Evolutionary conservation across 2,797 vertebrate species (phyloP).

Genomic region (Sebastes steindachneri): DNA sequence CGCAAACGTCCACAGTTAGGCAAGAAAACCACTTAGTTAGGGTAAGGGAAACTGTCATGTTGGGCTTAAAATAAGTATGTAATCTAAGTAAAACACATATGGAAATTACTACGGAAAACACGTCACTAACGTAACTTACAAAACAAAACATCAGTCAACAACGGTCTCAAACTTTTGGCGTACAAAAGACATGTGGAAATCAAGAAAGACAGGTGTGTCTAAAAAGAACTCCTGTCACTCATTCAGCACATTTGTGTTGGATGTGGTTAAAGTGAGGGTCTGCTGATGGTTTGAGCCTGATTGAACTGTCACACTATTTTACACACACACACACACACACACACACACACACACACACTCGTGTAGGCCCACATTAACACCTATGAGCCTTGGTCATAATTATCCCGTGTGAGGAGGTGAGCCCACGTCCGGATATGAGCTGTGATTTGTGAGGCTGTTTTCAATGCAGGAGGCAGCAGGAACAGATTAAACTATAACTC

Average conservation of each 20-base stretch:
- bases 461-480: slow-evolving; percentile 41
- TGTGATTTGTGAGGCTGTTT: slow-evolving; percentile 57
- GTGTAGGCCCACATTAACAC: not conserved
- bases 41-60: too few species aligned
- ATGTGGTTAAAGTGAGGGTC: not conserved
- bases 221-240: too few species aligned
- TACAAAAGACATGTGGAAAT: too few species aligned
- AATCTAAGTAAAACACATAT: too few species aligned
- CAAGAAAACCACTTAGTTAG: too few species aligned
- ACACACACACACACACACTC: not conserved
- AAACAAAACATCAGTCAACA: too few species aligned
- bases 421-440: not conserved
- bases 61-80: too few species aligned
- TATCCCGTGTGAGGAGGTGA: not conserved
- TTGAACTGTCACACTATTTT: not conserved
- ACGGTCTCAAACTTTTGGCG: too few species aligned
- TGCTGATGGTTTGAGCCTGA: not conserved
- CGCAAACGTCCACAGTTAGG: too few species aligned
- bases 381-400: not conserved
- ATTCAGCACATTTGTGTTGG: not conserved
- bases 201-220: too few species aligned
- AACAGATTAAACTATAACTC: slow-evolving; percentile 60
- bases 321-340: not conserved
- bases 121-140: too few species aligned
- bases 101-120: too few species aligned